Percentiles rank a stretch among this genome's conserved stretches.
These are phyloP conservation scores for Pentamera pediparva DNA, from an alignment of 53 echinoderm and acorn worm genomes.

Conservation along the genomic window DNA sequence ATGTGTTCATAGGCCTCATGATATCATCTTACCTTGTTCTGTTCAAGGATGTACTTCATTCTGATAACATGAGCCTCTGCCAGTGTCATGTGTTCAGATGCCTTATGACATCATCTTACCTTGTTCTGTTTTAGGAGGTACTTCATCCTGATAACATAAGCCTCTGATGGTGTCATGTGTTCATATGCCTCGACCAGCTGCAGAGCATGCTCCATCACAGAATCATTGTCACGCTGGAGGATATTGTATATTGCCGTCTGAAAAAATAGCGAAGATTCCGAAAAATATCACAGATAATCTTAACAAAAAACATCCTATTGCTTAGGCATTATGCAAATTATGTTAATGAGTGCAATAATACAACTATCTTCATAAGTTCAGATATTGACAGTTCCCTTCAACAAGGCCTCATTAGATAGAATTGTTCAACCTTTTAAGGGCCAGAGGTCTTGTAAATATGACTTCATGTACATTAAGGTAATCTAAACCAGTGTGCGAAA, in stretches of 20 bases:
- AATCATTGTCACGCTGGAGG: background rate
- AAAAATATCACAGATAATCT: no score
- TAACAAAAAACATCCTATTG: no score
- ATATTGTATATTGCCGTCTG: constrained; percentile 18
- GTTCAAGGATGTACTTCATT: background rate
- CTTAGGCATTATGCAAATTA: no score
- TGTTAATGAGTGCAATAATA: no score
- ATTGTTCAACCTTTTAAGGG: no score
- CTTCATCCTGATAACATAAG: constrained; percentile 4
- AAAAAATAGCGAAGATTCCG: background rate
- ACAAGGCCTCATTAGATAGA: no score
- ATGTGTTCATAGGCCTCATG: constrained; percentile 5
- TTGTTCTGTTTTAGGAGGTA: constrained; percentile 11
- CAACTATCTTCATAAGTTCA: no score
- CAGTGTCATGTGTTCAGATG: background rate
- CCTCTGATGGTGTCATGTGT: background rate
- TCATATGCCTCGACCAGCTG: constrained; percentile 9
- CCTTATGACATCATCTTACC: background rate
- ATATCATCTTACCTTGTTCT: constrained; percentile 19
- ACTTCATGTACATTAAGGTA: no score
- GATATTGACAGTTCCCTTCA: no score
- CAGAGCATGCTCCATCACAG: constrained; percentile 9
- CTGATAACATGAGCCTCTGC: background rate
- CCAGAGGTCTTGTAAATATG: no score
- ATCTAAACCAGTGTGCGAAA: no score